phyloP scores from a whole-genome alignment of 2,113 vertebrate genomes.

The Diadophis punctatus region DNA sequence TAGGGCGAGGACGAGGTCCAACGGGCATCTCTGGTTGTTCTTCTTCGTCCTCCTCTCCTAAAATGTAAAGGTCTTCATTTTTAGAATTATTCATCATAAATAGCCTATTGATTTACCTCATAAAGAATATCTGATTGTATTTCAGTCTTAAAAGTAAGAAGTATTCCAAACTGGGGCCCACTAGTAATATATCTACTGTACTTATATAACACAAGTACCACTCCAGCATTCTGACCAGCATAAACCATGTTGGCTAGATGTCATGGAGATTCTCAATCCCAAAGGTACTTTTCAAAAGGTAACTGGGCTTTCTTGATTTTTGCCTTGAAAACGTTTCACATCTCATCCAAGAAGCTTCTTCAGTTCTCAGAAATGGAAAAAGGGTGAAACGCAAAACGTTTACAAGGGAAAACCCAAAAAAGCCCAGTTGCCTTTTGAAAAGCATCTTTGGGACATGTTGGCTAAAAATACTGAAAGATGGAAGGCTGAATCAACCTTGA shows the following conservation, averaged over 20 bases:
- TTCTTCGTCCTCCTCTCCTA: conserved; percentile 90
- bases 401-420: background rate
- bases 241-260: background rate
- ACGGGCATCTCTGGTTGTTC: conserved; percentile 98
- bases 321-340: background rate
- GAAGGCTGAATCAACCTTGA: too few relatives aligned
- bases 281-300: background rate
- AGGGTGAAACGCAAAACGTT: background rate
- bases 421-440: background rate
- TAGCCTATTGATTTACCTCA: background rate
- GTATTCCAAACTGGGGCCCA: background rate
- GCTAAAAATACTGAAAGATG: background rate
- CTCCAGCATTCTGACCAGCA: background rate
- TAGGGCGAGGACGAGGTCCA: conserved; percentile 89
- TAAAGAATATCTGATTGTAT: background rate
- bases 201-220: background rate
- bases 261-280: background rate
- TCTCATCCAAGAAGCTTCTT: background rate
- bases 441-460: background rate
- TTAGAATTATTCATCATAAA: conserved; percentile 17
- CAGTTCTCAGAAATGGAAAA: background rate
- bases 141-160: background rate
- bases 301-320: background rate
- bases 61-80: conserved; percentile 31
- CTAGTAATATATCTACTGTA: background rate